These are phyloP conservation scores for Lypha dubia DNA, from an alignment of 2,888 invertebrate genomes.

Conservation along the genomic window DNA sequence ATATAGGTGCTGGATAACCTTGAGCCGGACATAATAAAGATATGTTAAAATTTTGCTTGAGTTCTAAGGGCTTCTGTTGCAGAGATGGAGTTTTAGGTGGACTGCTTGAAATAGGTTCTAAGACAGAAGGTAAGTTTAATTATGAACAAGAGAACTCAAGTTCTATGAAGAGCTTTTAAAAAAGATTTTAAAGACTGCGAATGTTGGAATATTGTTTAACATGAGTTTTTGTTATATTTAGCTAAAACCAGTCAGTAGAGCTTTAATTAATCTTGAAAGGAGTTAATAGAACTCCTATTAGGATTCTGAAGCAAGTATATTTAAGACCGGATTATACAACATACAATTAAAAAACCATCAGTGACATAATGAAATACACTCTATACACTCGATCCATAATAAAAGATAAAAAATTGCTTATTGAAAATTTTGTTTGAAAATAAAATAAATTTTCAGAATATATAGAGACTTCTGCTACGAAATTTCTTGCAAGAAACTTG, in stretches of 20 bases:
- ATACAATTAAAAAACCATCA: too few relatives aligned
- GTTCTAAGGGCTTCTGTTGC: slow-evolving; percentile 81
- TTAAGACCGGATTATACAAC: too few relatives aligned
- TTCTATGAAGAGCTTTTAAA: background rate
- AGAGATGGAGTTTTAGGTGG: slow-evolving; percentile 84
- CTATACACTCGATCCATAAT: too few relatives aligned
- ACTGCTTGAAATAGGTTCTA: slow-evolving; percentile 81
- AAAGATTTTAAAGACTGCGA: slow-evolving; percentile 8
- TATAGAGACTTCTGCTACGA: too few relatives aligned
- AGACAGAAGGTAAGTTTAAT: background rate
- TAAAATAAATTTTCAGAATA: too few relatives aligned
- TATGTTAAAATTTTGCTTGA: slow-evolving; percentile 75
- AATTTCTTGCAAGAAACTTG: too few relatives aligned
- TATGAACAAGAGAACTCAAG: background rate
- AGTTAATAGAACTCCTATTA: background rate
- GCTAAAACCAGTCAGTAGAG: slow-evolving; percentile 47
- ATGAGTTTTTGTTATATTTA: background rate
- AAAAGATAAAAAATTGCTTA: too few relatives aligned
- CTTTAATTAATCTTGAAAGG: background rate
- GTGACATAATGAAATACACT: too few relatives aligned
- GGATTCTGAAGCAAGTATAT: too few relatives aligned
- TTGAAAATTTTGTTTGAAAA: too few relatives aligned
- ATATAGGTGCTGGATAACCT: slow-evolving; percentile 89
- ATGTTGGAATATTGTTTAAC: slow-evolving; percentile 61
- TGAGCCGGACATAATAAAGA: slow-evolving; percentile 89